Evolutionary conservation across 2,113 vertebrate species (phyloP).

Genomic region (Mormyrus lacerda): DNA sequence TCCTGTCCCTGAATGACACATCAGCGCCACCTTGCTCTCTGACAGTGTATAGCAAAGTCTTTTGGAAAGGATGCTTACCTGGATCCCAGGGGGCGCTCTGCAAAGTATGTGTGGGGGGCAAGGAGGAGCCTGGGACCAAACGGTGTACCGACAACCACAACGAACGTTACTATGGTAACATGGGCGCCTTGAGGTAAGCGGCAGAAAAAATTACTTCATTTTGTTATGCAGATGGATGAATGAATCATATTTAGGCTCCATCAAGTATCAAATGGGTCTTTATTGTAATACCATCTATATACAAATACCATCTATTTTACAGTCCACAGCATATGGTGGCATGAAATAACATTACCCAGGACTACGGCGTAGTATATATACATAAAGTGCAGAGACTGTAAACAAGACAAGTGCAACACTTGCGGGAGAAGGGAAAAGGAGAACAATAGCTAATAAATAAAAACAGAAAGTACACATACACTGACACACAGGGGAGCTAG

Average conservation of each 20-base stretch:
- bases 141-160: constrained; percentile 76
- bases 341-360: too few relatives aligned
- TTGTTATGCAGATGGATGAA: not conserved
- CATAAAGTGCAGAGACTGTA: not conserved
- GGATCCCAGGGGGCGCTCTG: constrained; percentile 71
- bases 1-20: not conserved
- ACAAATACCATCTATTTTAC: not conserved
- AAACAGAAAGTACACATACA: too few relatives aligned
- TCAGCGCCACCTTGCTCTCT: constrained; percentile 17
- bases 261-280: not conserved
- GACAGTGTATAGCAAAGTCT: constrained; percentile 67
- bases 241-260: not conserved
- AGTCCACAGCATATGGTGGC: not conserved
- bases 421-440: too few relatives aligned
- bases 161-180: constrained; percentile 80
- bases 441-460: too few relatives aligned
- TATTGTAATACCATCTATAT: not conserved
- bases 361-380: not conserved
- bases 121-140: constrained; percentile 62
- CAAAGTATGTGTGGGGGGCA: constrained; percentile 79
- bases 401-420: too few relatives aligned
- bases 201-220: not conserved
- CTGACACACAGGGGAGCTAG: too few relatives aligned
- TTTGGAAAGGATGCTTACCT: constrained; percentile 86
- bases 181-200: constrained; percentile 74